Percentiles rank a stretch among this genome's conserved stretches.
phyloP scores from a whole-genome alignment of 2,888 invertebrate genomes.

The Alviniconcha strummeri region DNA sequence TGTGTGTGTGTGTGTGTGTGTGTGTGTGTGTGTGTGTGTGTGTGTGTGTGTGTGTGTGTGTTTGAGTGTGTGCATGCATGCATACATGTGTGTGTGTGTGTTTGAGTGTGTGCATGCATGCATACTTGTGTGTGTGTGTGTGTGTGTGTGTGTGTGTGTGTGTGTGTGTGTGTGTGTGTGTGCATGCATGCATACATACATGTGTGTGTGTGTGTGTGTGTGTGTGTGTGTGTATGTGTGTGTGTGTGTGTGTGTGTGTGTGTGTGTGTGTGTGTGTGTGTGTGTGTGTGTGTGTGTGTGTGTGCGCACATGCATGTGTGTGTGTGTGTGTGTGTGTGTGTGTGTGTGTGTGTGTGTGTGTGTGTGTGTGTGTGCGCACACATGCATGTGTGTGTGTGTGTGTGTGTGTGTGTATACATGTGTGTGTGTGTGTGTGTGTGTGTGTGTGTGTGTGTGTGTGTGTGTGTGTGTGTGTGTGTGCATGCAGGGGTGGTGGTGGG shows the following conservation, averaged over 20 bases:
- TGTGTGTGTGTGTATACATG: not conserved
- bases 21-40: constrained; percentile 4
- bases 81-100: constrained; percentile 17
- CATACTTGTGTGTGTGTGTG: constrained; percentile 14
- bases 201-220: too few relatives aligned
- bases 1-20: not conserved
- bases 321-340: not conserved
- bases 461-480: not conserved
- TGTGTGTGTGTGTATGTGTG: too few relatives aligned
- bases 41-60: not conserved
- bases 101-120: not conserved
- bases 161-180: not conserved
- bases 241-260: not conserved
- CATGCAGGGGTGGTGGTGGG: too few relatives aligned
- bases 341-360: constrained; percentile 2
- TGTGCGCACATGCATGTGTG: too few relatives aligned
- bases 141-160: not conserved
- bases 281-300: too few relatives aligned
- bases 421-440: constrained; percentile 4
- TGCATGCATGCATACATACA: not conserved
- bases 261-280: too few relatives aligned
- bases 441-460: not conserved
- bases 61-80: too few relatives aligned
- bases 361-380: not conserved
- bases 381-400: not conserved